Conservation (phyloP, 2,797 vertebrate genomes). For the Bradypodion pumilum region DNA sequence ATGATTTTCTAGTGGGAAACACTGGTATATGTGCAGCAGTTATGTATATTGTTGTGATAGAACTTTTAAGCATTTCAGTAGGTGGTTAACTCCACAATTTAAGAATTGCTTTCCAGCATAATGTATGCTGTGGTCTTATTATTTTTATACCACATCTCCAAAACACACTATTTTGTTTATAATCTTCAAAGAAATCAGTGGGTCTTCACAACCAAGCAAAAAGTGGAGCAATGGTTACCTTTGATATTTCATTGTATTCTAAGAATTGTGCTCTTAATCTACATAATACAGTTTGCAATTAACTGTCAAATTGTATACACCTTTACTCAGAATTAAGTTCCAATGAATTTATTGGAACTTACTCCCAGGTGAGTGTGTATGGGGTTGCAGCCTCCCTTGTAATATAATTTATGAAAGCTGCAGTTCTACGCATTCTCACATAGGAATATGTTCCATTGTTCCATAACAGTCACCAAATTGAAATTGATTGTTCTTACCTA, state of each 20-base stretch:
- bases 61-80: background rate
- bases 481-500: background rate
- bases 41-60: background rate
- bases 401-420: background rate
- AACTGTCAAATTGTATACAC: background rate
- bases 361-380: background rate
- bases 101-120: background rate
- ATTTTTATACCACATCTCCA: background rate
- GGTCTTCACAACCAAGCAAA: background rate
- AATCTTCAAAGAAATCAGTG: background rate
- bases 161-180: background rate
- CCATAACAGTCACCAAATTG: background rate
- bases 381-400: background rate
- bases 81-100: background rate
- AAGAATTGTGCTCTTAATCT: background rate
- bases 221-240: background rate
- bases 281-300: background rate
- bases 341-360: background rate
- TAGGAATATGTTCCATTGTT: background rate
- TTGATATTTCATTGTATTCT: constrained; percentile 1
- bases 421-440: background rate
- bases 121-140: background rate
- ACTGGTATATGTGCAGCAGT: background rate
- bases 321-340: background rate
- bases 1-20: background rate